Percentiles rank a stretch among this genome's conserved stretches.
Conservation (phyloP, 2,113 vertebrate genomes). For the Pelusios castaneus region DNA sequence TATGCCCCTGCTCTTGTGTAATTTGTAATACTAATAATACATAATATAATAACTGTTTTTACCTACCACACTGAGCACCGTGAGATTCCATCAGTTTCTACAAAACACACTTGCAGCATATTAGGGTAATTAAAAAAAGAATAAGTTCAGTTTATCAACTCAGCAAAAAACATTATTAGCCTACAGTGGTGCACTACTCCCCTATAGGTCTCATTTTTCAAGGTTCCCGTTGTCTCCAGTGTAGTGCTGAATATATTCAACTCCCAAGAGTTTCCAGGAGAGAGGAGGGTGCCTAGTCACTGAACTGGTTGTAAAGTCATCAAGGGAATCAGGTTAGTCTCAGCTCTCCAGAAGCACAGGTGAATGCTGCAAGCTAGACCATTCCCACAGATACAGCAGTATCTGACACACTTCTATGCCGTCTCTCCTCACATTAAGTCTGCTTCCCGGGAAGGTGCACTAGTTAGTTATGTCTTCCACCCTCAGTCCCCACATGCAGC, state of each 20-base stretch:
- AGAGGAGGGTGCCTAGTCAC: background rate
- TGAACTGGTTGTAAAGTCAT: background rate
- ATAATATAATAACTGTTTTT: background rate
- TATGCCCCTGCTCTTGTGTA: constrained; percentile 6
- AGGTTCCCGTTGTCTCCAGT: background rate
- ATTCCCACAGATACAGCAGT: no score
- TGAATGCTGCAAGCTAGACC: no score
- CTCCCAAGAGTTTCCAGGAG: background rate
- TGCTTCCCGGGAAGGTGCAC: background rate
- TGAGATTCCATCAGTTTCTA: constrained; percentile 4
- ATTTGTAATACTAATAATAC: background rate
- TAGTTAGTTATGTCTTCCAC: constrained; percentile 32
- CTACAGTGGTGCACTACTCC: background rate
- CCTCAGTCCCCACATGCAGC: background rate
- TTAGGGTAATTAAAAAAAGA: background rate
- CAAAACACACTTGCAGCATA: background rate
- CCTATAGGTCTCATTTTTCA: background rate
- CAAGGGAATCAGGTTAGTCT: background rate
- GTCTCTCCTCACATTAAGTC: background rate
- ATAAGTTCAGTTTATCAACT: background rate
- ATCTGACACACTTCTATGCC: background rate
- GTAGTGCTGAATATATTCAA: background rate
- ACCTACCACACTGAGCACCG: background rate
- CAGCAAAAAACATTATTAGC: background rate
- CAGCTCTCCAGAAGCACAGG: no score